Evolutionary conservation across 2,113 vertebrate genomes (phyloP).

Genomic region (Nibea coibor): DNA sequence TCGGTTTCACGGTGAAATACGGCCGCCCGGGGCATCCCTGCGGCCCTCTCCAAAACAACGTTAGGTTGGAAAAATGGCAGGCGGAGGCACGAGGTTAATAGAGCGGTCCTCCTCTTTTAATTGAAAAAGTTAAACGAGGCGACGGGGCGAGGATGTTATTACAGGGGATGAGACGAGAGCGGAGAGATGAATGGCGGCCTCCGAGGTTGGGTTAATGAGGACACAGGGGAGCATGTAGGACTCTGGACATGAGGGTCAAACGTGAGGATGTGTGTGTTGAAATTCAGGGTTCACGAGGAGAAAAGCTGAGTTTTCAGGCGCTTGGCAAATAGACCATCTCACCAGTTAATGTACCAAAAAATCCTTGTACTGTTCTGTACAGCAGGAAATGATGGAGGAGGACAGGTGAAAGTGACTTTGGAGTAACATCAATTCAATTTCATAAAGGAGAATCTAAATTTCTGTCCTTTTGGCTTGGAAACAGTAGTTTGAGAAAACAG

Average conservation of each 20-base stretch:
- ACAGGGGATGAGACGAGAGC: slow-evolving; percentile 49
- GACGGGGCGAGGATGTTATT: slow-evolving; percentile 65
- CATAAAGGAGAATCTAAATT: not conserved
- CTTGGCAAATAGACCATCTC: slow-evolving; percentile 1
- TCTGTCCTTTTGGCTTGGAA: not conserved
- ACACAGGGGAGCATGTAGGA: slow-evolving; percentile 54
- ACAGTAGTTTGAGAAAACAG: not conserved
- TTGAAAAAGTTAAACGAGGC: slow-evolving; percentile 78
- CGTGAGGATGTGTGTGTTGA: slow-evolving; percentile 14
- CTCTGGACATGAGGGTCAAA: slow-evolving; percentile 61
- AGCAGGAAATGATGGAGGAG: no score
- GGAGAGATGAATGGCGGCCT: slow-evolving; percentile 68
- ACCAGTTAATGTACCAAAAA: not conserved
- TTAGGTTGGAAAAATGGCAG: slow-evolving; percentile 64
- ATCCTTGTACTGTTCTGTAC: not conserved
- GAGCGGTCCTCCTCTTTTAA: slow-evolving; percentile 76
- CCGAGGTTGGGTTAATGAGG: slow-evolving; percentile 73
- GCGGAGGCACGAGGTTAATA: slow-evolving; percentile 72
- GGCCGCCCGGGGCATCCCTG: slow-evolving; percentile 38
- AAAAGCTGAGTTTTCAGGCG: slow-evolving; percentile 8
- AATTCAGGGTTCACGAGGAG: slow-evolving; percentile 18
- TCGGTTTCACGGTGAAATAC: slow-evolving; percentile 56
- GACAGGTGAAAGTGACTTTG: not conserved
- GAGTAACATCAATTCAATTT: not conserved
- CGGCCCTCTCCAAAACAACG: slow-evolving; percentile 67